Evolutionary conservation across 2,888 invertebrate genomes (phyloP).

Genomic region (Diplolepis rosae): DNA sequence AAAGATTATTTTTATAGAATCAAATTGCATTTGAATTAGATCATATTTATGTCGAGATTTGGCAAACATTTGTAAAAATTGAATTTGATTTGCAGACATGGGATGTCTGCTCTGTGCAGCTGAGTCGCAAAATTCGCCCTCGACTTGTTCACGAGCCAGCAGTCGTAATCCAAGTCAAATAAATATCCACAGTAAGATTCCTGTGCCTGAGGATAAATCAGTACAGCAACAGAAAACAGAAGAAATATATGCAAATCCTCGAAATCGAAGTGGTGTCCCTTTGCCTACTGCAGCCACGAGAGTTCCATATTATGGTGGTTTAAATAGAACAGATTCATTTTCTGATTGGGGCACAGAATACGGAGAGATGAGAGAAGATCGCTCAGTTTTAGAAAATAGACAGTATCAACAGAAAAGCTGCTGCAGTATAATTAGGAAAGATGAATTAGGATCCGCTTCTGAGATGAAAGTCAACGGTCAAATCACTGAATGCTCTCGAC

Average conservation of each 20-base stretch:
- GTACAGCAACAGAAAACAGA: slow-evolving; percentile 32
- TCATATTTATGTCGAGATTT: too few relatives aligned
- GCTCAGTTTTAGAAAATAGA: background rate
- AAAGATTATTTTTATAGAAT: too few relatives aligned
- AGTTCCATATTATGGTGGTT: slow-evolving; percentile 4
- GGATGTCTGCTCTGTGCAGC: slow-evolving; percentile 54
- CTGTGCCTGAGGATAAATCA: slow-evolving; percentile 27
- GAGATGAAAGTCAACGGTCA: slow-evolving; percentile 58
- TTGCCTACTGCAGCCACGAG: slow-evolving; percentile 30
- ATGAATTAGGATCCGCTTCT: slow-evolving; percentile 45
- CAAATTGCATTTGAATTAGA: too few relatives aligned
- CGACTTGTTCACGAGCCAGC: slow-evolving; percentile 52
- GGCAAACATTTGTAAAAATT: too few relatives aligned
- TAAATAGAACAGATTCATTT: slow-evolving; percentile 33
- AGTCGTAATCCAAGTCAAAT: slow-evolving; percentile 37
- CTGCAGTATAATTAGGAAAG: slow-evolving; percentile 51
- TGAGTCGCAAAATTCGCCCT: slow-evolving; percentile 52
- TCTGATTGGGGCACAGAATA: slow-evolving; percentile 28
- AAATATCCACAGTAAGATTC: slow-evolving; percentile 35
- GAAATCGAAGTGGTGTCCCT: slow-evolving; percentile 40
- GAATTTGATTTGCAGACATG: slow-evolving; percentile 49
- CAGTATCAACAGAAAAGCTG: slow-evolving; percentile 52
- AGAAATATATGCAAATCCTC: slow-evolving; percentile 39
- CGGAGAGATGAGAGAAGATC: slow-evolving; percentile 10
- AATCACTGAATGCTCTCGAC: slow-evolving; percentile 63